Evolutionary conservation across 1,140 invertebrate species (phyloP).

Genomic region (Dreissena rostriformis): DNA sequence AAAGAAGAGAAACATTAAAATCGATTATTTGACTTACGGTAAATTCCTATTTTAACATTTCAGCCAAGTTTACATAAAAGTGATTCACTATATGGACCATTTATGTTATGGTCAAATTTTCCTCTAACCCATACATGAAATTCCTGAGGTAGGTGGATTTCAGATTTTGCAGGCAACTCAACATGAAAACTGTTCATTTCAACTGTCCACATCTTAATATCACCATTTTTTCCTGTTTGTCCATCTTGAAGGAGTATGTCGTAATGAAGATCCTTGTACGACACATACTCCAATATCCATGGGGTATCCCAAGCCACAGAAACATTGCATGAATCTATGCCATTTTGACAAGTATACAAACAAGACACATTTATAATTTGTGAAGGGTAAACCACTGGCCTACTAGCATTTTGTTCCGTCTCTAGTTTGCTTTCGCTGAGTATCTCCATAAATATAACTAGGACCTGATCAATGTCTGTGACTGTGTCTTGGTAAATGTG

Average conservation of each 20-base stretch:
- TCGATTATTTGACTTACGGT: too few species aligned
- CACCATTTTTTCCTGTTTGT: not conserved
- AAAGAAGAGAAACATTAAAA: too few species aligned
- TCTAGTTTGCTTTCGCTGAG: not conserved
- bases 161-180: too few species aligned
- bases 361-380: conserved; percentile 52
- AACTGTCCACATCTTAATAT: not conserved
- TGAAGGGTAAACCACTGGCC: conserved; percentile 13
- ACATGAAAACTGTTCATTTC: not conserved
- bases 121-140: conserved; percentile 58
- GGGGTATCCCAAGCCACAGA: conserved; percentile 54
- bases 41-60: too few species aligned
- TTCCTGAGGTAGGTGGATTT: too few species aligned
- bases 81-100: conserved; percentile 44
- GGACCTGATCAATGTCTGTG: conserved; percentile 78
- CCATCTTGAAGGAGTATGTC: conserved; percentile 63
- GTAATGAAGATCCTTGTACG: conserved; percentile 60
- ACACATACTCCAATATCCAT: conserved; percentile 60
- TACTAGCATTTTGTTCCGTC: not conserved
- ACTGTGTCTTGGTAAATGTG: conserved; percentile 84
- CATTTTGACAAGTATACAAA: not conserved
- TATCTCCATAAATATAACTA: not conserved
- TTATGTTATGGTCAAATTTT: conserved; percentile 9
- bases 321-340: too few species aligned
- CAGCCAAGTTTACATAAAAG: conserved; percentile 9